Evolutionary conservation across 2,113 vertebrate genomes (phyloP), one percentile per base, ranked within the genome.

Genomic region (Rostratula benghalensis): DNA sequence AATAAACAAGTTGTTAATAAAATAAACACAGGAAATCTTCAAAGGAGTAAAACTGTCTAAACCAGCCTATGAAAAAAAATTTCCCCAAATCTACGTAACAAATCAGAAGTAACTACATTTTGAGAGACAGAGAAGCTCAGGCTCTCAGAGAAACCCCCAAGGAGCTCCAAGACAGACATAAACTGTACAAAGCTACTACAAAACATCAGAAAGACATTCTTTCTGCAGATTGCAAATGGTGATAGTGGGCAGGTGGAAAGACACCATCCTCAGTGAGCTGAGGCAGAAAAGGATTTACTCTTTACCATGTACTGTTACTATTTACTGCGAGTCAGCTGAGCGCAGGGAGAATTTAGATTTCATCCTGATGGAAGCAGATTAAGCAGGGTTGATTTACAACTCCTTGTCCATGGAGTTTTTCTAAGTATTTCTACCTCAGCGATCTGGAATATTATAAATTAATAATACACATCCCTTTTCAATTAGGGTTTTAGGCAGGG

Each of bases 161-260:
- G 71, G 31, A 93, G 50, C 57, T 74, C n/a, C 45, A 70, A 28
- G 60, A 57, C 10, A 69, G 46, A 63, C 39, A 30, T 22, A 31
- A 69, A 61, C 69, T 57, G 20, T 12, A 23, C 37, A 41, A 67
- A 94, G 45, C 45, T 77, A 8, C 41, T 11, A 3, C 0, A 0
- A 39, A 37, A 12, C 33, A 27, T 30, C 5, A 7, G n/a, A 64
- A 41, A 35, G n/a, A 63, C 16, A 5, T 56, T 87, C 27, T 20
- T 64, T 27, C 45, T 28, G 25, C 60, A 74, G 41, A 31, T 7
- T 53, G 68, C 51, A 48, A 13, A 20, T 6, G n/a, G 51, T 1
- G 5, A n/a, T 1, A 41, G 37, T 53, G 28, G n/a, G 78, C 18
- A 13, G 51, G 21, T 19, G 54, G 37, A 73, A 69, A 63, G 43